phyloP scores from a whole-genome alignment of 2,797 vertebrate genomes.

The Onychomys torridus region DNA sequence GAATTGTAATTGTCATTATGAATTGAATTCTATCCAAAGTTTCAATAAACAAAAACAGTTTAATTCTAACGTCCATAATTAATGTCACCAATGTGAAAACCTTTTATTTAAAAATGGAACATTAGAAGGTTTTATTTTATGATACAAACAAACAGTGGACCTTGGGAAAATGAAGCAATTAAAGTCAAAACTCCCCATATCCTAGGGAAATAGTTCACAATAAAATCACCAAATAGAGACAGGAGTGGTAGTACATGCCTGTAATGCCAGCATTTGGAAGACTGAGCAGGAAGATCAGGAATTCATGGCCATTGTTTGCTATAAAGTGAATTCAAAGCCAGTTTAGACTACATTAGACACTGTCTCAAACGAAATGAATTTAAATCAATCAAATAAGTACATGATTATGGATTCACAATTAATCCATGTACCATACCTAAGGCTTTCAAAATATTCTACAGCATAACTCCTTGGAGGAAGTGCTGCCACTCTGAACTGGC shows the following conservation, averaged over 20 bases:
- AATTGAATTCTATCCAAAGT: constrained; percentile 67
- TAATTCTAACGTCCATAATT: constrained; percentile 64
- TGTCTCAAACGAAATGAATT: neutral
- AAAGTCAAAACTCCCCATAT: constrained; percentile 41
- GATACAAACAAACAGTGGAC: constrained; percentile 60
- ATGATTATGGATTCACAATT: constrained; percentile 48
- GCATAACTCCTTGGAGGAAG: neutral
- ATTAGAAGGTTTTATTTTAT: constrained; percentile 53
- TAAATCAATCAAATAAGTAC: constrained; percentile 50
- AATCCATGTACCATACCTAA: neutral
- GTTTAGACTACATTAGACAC: neutral
- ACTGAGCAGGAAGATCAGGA: neutral
- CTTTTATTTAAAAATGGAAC: constrained; percentile 63
- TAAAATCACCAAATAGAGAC: constrained; percentile 36
- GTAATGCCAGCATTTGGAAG: neutral
- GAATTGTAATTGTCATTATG: constrained; percentile 72
- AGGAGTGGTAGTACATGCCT: neutral
- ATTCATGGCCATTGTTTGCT: neutral
- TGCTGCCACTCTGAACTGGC: neutral
- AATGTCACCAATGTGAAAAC: constrained; percentile 68
- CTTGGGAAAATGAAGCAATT: constrained; percentile 55
- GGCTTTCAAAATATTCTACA: constrained; percentile 6
- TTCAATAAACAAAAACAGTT: constrained; percentile 75
- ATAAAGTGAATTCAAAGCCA: neutral
- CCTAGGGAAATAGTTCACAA: constrained; percentile 50